These are phyloP conservation scores for Magallana angulata DNA, from an alignment of 1,140 invertebrate species.

Conservation along the genomic window DNA sequence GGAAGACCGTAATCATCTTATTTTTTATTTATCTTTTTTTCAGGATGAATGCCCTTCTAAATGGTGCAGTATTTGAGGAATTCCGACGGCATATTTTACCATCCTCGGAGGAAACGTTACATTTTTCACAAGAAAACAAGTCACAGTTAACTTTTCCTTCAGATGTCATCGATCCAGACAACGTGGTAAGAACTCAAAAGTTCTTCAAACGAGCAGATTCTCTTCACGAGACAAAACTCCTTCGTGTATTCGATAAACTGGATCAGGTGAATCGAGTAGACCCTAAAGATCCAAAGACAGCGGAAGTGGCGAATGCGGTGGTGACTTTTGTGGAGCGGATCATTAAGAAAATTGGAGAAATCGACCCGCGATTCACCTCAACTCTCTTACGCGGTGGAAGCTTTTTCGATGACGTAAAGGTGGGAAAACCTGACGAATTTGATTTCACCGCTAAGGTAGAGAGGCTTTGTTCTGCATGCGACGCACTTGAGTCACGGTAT, in stretches of 20 bases:
- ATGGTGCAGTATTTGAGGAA: background rate
- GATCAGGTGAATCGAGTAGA: background rate
- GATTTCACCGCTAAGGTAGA: slow-evolving; percentile 34
- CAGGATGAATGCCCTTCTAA: background rate
- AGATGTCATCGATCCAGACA: background rate
- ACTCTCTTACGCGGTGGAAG: slow-evolving; percentile 10
- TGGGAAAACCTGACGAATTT: slow-evolving; percentile 44
- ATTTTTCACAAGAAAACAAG: background rate
- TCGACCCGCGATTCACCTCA: slow-evolving; percentile 33
- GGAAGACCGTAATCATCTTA: too few species aligned
- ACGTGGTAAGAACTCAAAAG: background rate
- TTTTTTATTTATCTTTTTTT: too few species aligned
- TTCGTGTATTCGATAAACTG: background rate
- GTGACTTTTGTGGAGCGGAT: slow-evolving; percentile 19
- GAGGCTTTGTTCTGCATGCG: background rate
- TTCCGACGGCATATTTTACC: slow-evolving; percentile 19
- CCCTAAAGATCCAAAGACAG: background rate
- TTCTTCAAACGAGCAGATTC: background rate
- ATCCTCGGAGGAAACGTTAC: background rate
- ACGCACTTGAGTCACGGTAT: slow-evolving; percentile 13
- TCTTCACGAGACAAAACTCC: background rate
- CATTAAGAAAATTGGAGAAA: background rate
- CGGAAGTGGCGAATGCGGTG: slow-evolving; percentile 1
- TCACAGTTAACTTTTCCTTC: background rate
- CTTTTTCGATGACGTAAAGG: slow-evolving; percentile 39